Conservation (phyloP, 64 coral and sea anemone genomes). For the Platygyra sinensis region DNA sequence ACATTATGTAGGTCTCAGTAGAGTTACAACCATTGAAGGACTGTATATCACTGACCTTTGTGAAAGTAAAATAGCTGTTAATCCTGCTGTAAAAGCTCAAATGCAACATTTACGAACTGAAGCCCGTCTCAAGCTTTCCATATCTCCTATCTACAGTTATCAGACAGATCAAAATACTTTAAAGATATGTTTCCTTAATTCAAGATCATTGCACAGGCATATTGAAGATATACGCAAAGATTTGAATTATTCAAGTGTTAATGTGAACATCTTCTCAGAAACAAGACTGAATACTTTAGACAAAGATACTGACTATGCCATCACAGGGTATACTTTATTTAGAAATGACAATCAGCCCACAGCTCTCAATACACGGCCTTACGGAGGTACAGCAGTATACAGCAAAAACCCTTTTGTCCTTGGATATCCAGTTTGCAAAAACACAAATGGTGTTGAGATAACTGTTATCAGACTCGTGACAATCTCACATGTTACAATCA, state of each 20-base stretch:
- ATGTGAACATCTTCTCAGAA: slow-evolving; percentile 28
- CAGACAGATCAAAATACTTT: slow-evolving; percentile 5
- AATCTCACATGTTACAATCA: not conserved
- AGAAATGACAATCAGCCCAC: no score
- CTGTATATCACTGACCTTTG: no score
- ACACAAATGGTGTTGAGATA: not conserved
- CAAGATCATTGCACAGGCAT: slow-evolving; percentile 11
- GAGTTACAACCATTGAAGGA: no score
- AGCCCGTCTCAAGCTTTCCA: slow-evolving; percentile 12
- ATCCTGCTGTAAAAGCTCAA: no score
- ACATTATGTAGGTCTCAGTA: no score
- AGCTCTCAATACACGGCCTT: slow-evolving; percentile 11
- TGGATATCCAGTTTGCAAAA: not conserved
- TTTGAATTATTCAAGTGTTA: slow-evolving; percentile 28
- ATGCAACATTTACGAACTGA: no score
- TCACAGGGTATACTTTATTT: slow-evolving; percentile 37
- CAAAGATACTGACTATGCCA: slow-evolving; percentile 22
- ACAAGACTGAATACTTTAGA: slow-evolving; percentile 1
- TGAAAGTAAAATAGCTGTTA: no score
- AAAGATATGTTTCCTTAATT: slow-evolving; percentile 44
- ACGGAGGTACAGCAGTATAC: slow-evolving; percentile 35
- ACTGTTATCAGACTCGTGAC: not conserved
- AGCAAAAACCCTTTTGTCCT: not conserved
- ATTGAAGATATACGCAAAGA: slow-evolving; percentile 42
- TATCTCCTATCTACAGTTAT: slow-evolving; percentile 38